Percentiles rank a stretch among this genome's conserved stretches.
Evolutionary conservation across 2,888 invertebrate genomes (phyloP).

Genomic region (Gasteruption jaculator): DNA sequence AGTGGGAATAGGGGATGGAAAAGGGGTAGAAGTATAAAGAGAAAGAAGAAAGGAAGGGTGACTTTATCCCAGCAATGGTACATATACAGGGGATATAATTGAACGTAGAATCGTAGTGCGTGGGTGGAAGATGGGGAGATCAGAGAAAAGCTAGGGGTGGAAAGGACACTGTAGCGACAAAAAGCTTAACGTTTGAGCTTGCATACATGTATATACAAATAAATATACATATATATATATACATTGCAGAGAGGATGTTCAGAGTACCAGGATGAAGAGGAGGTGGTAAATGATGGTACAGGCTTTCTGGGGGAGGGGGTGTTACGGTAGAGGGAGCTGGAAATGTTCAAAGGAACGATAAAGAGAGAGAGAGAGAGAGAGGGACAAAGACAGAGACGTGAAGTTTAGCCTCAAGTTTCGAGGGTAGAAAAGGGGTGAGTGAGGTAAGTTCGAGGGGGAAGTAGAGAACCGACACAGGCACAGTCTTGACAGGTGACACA

Average conservation of each 20-base stretch:
- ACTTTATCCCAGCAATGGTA: too few relatives aligned
- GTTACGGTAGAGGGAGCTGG: conserved; percentile 15
- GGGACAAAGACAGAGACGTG: neutral
- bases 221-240: too few relatives aligned
- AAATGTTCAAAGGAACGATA: neutral
- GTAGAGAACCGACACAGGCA: conserved; percentile 20
- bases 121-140: conserved; percentile 7
- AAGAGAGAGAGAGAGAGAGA: too few relatives aligned
- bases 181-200: too few relatives aligned
- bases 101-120: neutral
- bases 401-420: too few relatives aligned
- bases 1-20: conserved; percentile 8
- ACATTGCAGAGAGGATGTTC: conserved; percentile 20
- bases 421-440: conserved; percentile 4
- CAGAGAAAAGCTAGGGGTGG: neutral
- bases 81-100: neutral
- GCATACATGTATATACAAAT: too few relatives aligned
- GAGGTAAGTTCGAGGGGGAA: conserved; percentile 5
- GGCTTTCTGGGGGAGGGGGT: conserved; percentile 18
- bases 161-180: neutral
- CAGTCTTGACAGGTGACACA: conserved; percentile 46
- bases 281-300: conserved; percentile 22
- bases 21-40: conserved; percentile 20
- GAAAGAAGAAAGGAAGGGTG: conserved; percentile 18
- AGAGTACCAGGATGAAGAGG: conserved; percentile 25